A percentile compares a stretch with the other conserved stretches of the same genome.
Conservation (phyloP, 2,113 vertebrate species). For the Microcebus lehilahytsara region DNA sequence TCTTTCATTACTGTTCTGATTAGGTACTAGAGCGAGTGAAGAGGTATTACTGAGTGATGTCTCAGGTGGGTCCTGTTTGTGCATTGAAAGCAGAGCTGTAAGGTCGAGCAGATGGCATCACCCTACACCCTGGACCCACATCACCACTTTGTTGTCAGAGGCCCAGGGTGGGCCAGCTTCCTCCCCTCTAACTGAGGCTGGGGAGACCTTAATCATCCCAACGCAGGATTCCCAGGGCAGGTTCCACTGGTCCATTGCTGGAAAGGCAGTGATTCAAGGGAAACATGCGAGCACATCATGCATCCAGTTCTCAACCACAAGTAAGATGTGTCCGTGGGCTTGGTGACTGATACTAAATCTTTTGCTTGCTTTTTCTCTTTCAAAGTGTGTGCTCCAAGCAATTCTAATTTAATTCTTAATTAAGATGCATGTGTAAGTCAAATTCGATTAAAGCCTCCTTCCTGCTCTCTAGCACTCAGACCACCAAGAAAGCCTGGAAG, state of each 20-base stretch:
- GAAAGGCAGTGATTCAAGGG: not conserved
- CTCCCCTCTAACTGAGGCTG: not conserved
- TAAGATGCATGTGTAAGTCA: constrained; percentile 67
- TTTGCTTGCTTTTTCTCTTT: not conserved
- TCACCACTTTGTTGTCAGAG: not conserved
- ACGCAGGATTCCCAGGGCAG: not conserved
- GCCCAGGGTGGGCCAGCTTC: not conserved
- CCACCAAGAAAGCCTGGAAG: constrained; percentile 12
- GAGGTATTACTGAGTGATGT: not conserved
- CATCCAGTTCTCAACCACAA: not conserved
- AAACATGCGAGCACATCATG: not conserved
- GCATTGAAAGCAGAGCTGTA: not conserved
- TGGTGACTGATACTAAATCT: constrained; percentile 23
- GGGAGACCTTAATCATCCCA: not conserved
- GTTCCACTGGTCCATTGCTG: not conserved
- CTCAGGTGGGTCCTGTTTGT: not conserved
- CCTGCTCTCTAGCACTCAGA: not conserved
- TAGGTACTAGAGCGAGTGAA: not conserved
- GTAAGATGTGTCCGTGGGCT: not conserved
- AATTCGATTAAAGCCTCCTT: constrained; percentile 48
- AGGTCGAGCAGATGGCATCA: not conserved
- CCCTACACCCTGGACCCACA: not conserved
- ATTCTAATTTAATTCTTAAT: constrained; percentile 66
- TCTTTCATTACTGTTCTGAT: not conserved
- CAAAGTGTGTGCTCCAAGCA: constrained; percentile 31